Evolutionary conservation across 2,113 vertebrate genomes (phyloP).

Genomic region (Felis chaus): DNA sequence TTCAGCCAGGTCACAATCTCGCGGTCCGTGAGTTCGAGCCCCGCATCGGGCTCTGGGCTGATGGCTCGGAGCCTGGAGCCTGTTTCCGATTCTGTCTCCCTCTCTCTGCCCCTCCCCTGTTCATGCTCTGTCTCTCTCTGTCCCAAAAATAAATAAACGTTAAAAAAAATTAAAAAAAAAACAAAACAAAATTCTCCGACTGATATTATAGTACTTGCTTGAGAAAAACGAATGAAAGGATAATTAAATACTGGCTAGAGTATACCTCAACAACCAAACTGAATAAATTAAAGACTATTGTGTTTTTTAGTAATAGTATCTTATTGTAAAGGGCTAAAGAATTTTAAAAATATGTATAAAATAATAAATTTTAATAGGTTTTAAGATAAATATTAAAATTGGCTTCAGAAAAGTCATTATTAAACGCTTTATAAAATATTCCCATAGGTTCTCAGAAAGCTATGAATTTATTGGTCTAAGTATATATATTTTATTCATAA

Average conservation of each 20-base stretch:
- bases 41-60: too few relatives aligned
- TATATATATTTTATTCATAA: background rate
- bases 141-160: too few relatives aligned
- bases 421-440: constrained; percentile 23
- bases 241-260: background rate
- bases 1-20: too few relatives aligned
- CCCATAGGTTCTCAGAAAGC: background rate
- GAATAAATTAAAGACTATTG: background rate
- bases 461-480: background rate
- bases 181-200: background rate
- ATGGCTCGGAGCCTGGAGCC: too few relatives aligned
- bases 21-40: too few relatives aligned
- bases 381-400: constrained; percentile 25
- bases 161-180: too few relatives aligned
- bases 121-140: too few relatives aligned
- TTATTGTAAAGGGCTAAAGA: background rate
- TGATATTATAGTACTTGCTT: background rate
- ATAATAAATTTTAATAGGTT: constrained; percentile 34
- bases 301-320: background rate
- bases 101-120: too few relatives aligned
- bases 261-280: background rate
- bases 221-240: background rate
- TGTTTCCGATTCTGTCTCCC: too few relatives aligned
- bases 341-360: background rate
- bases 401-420: constrained; percentile 1